Evolutionary conservation across 2,113 vertebrate species (phyloP).

Genomic region (Platysteira castanea): DNA sequence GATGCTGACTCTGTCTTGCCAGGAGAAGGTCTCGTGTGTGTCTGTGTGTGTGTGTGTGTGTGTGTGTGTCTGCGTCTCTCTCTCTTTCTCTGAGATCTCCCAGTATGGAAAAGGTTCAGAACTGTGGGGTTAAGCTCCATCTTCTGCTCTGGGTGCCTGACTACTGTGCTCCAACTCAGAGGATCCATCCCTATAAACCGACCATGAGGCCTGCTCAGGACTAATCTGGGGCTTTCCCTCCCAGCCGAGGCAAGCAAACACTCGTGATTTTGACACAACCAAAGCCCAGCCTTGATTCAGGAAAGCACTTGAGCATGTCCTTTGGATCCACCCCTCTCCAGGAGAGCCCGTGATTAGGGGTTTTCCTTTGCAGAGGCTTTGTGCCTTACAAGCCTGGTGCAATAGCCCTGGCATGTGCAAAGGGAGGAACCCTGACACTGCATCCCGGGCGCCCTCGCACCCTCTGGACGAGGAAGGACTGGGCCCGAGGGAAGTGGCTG

Average conservation of each 20-base stretch:
- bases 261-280: conserved; percentile 43
- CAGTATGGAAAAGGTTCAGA: conserved; percentile 51
- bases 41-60: background rate
- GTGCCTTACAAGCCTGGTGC: background rate
- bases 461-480: background rate
- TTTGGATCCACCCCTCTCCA: background rate
- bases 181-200: conserved; percentile 16
- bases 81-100: conserved; percentile 58
- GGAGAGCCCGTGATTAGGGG: conserved; percentile 12
- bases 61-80: background rate
- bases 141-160: conserved; percentile 48
- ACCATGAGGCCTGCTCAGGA: conserved; percentile 43
- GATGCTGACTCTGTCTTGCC: background rate
- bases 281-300: conserved; percentile 32
- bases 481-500: background rate
- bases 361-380: conserved; percentile 44
- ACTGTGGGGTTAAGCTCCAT: conserved; percentile 42
- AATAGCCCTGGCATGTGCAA: conserved; percentile 25
- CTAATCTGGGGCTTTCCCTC: conserved; percentile 34
- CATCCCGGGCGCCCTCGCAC: background rate
- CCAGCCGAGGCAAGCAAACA: conserved; percentile 50
- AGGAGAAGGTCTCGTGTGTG: conserved; percentile 8
- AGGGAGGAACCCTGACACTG: background rate
- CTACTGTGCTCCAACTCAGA: conserved; percentile 48
- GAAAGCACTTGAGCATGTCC: conserved; percentile 60